Evolutionary conservation across 1,140 invertebrate genomes (phyloP).

Genomic region (Scaptodrosophila lebanonensis): DNA sequence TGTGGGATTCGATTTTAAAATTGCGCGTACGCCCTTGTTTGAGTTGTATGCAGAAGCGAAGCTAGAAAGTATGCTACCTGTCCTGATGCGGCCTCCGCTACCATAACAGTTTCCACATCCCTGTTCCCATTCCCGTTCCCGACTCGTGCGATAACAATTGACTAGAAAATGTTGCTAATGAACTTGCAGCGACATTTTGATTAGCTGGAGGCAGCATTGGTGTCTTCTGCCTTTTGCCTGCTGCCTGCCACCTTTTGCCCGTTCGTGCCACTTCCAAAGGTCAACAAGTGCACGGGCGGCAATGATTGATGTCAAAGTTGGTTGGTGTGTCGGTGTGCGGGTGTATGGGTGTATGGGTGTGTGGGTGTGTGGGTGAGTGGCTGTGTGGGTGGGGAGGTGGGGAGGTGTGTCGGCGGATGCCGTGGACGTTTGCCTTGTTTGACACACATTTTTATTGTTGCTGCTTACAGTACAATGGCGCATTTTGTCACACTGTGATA

Average conservation of each 20-base stretch:
- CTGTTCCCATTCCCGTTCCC: constrained; percentile 28
- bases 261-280: constrained; percentile 36
- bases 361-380: too few relatives aligned
- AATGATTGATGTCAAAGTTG: constrained; percentile 69
- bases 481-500: constrained; percentile 70
- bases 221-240: not conserved
- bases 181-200: constrained; percentile 72
- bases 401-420: too few relatives aligned
- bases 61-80: too few relatives aligned
- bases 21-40: too few relatives aligned
- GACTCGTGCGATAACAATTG: constrained; percentile 56
- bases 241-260: not conserved
- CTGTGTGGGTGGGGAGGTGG: too few relatives aligned
- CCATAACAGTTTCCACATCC: too few relatives aligned
- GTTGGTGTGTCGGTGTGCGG: constrained; percentile 22
- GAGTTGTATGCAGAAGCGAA: too few relatives aligned
- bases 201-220: constrained; percentile 50
- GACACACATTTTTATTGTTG: constrained; percentile 55
- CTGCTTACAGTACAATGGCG: constrained; percentile 34
- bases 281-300: constrained; percentile 63
- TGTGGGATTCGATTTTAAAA: too few relatives aligned
- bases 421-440: too few relatives aligned
- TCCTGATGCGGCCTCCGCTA: too few relatives aligned
- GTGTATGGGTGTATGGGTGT: too few relatives aligned
- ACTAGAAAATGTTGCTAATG: constrained; percentile 74